phyloP scores from a whole-genome alignment of 2,113 vertebrate species.

The Sceloporus undulatus region DNA sequence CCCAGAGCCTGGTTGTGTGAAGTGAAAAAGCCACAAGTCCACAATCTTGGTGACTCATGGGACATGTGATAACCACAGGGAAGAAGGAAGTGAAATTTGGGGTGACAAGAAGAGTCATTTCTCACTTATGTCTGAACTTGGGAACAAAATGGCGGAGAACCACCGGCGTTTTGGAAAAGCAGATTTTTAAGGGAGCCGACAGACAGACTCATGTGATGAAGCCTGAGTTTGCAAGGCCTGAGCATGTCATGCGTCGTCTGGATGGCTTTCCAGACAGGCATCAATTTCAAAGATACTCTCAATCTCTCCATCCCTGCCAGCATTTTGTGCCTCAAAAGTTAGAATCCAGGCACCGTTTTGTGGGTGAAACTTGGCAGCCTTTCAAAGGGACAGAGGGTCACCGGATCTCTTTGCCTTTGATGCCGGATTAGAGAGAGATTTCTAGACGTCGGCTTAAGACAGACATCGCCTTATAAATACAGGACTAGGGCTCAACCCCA shows the following conservation, averaged over 20 bases:
- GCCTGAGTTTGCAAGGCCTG: background rate
- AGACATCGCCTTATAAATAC: background rate
- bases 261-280: too few species aligned
- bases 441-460: background rate
- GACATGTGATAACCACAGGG: background rate
- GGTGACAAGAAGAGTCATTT: constrained; percentile 1
- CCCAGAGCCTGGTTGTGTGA: background rate
- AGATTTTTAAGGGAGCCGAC: background rate
- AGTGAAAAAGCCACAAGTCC: background rate
- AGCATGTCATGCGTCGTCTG: too few species aligned
- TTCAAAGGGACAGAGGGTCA: background rate
- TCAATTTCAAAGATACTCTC: too few species aligned
- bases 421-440: background rate
- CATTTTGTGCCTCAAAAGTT: background rate
- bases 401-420: background rate
- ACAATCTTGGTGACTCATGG: constrained; percentile 3
- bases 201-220: background rate
- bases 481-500: background rate
- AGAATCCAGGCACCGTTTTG: background rate
- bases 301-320: background rate
- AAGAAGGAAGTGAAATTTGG: background rate
- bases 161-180: background rate
- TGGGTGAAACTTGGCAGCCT: background rate
- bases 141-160: background rate
- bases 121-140: background rate